Evolutionary conservation across 1,140 invertebrate genomes (phyloP).

Genomic region (Achroia grisella): DNA sequence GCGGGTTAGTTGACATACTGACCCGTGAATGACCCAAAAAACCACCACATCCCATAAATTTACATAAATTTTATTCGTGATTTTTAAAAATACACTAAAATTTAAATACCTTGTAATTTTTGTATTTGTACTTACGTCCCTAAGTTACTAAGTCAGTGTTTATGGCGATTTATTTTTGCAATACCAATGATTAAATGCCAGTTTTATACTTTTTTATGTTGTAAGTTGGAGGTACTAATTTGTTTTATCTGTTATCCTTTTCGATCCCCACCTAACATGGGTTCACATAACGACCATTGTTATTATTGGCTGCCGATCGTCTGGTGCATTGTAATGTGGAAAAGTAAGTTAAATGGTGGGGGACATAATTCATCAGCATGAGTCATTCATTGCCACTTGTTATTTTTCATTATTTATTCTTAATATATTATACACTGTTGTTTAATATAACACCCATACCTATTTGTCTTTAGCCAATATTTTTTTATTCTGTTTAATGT

Average conservation of each 20-base stretch:
- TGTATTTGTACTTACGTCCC: too few relatives aligned
- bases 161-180: slow-evolving; percentile 4
- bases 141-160: too few relatives aligned
- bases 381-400: slow-evolving; percentile 13
- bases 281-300: slow-evolving; percentile 52
- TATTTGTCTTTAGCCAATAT: background rate
- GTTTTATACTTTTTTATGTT: slow-evolving; percentile 27
- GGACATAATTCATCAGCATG: slow-evolving; percentile 40
- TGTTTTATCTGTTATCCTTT: slow-evolving; percentile 58
- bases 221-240: slow-evolving; percentile 62
- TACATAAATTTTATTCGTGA: too few relatives aligned
- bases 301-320: slow-evolving; percentile 35
- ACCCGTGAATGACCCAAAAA: too few relatives aligned
- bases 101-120: too few relatives aligned
- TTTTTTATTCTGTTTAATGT: background rate
- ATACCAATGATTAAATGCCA: slow-evolving; percentile 23
- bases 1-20: too few relatives aligned
- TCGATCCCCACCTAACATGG: slow-evolving; percentile 62
- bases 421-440: background rate
- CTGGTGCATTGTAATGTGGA: slow-evolving; percentile 34
- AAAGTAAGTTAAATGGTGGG: slow-evolving; percentile 57
- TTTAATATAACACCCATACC: slow-evolving; percentile 1
- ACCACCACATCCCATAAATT: too few relatives aligned
- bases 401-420: background rate
- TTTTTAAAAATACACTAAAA: too few relatives aligned